A percentile compares a stretch with the other conserved stretches of the same genome.
These are phyloP conservation scores for Gnatocerus cornutus DNA, from an alignment of 2,888 invertebrate genomes.

Conservation along the genomic window DNA sequence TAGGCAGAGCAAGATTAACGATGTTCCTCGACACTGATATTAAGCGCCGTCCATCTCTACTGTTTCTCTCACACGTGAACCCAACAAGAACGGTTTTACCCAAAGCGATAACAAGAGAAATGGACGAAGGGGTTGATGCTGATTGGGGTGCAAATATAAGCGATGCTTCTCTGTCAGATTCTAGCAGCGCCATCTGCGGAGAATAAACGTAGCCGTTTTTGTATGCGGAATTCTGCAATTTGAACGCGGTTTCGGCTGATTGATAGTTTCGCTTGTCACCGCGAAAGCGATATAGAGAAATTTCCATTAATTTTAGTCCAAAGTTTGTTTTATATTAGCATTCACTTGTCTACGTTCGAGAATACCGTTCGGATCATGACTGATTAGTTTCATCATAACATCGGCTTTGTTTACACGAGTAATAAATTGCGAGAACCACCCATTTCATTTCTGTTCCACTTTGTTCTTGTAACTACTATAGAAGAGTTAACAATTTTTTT, in stretches of 20 bases:
- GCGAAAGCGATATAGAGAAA: constrained; percentile 70
- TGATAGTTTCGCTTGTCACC: constrained; percentile 71
- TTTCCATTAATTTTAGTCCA: constrained; percentile 69
- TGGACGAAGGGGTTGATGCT: constrained; percentile 51
- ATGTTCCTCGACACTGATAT: constrained; percentile 70
- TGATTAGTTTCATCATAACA: constrained; percentile 31
- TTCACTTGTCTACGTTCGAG: constrained; percentile 15
- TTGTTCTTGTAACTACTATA: too few species aligned
- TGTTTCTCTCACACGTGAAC: constrained; percentile 54
- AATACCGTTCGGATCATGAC: constrained; percentile 33
- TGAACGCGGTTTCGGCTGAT: constrained; percentile 70
- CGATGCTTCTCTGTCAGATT: constrained; percentile 60
- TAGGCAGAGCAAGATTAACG: constrained; percentile 72
- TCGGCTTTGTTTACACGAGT: constrained; percentile 31
- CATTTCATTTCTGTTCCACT: constrained; percentile 8
- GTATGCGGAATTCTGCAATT: constrained; percentile 68
- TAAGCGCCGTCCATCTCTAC: constrained; percentile 66
- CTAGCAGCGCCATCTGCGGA: constrained; percentile 63
- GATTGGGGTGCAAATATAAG: constrained; percentile 49
- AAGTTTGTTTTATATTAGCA: constrained; percentile 49
- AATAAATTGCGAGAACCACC: constrained; percentile 37
- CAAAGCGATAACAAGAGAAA: constrained; percentile 21
- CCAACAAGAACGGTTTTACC: constrained; percentile 7
- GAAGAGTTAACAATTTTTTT: too few species aligned
- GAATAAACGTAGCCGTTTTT: constrained; percentile 57